These are phyloP conservation scores for Noctua janthe DNA, from an alignment of 2,888 invertebrate species.

Conservation along the genomic window DNA sequence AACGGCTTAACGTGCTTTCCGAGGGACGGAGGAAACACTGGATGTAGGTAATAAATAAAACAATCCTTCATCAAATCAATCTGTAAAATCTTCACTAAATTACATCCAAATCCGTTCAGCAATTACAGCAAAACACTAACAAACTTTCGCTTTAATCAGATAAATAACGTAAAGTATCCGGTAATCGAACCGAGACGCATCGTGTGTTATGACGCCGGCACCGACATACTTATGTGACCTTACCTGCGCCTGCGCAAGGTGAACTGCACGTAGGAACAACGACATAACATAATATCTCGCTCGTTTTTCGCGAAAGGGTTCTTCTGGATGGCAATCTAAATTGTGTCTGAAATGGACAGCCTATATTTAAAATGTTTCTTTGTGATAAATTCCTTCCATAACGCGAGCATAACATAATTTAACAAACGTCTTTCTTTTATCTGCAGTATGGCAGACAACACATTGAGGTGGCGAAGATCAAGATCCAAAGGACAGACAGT, in stretches of 20 bases:
- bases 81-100: background rate
- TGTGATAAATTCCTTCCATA: too few relatives aligned
- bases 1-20: too few relatives aligned
- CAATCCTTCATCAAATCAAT: background rate
- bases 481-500: constrained; percentile 87
- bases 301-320: background rate
- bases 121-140: background rate
- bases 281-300: background rate
- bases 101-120: background rate
- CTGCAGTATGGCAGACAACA: constrained; percentile 95
- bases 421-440: constrained; percentile 25
- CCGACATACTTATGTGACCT: constrained; percentile 41
- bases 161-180: constrained; percentile 9
- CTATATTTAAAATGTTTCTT: too few relatives aligned
- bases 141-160: background rate
- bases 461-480: constrained; percentile 92
- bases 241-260: constrained; percentile 44
- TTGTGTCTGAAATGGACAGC: too few relatives aligned
- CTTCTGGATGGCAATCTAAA: too few relatives aligned
- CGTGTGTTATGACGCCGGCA: background rate
- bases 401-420: too few relatives aligned
- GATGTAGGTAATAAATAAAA: background rate
- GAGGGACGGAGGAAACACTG: too few relatives aligned
- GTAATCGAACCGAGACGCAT: constrained; percentile 20
- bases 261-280: constrained; percentile 5